Percentiles rank a stretch among this genome's conserved stretches.
Conservation (phyloP, 2,113 vertebrate species). For the Bambusicola thoracicus region DNA sequence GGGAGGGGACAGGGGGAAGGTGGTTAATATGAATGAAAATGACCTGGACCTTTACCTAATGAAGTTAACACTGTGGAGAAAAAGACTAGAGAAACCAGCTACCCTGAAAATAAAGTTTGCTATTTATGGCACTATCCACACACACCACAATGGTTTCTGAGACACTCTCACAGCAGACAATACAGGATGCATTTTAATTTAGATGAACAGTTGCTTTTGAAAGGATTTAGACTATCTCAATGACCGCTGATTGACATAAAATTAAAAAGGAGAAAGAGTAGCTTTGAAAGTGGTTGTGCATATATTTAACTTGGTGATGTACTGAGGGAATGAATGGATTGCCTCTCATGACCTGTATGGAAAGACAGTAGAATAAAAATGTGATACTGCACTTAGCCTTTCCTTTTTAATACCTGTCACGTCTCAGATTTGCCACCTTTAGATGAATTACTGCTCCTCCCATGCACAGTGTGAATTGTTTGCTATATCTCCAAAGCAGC, state of each 20-base stretch:
- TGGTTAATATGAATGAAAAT: background rate
- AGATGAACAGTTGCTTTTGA: background rate
- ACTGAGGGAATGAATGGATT: background rate
- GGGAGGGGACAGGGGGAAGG: background rate
- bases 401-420: constrained; percentile 47
- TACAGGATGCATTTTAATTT: background rate
- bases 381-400: constrained; percentile 23
- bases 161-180: background rate
- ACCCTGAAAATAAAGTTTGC: background rate
- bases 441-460: constrained; percentile 53
- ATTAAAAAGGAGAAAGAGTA: constrained; percentile 20
- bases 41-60: background rate
- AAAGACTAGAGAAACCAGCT: background rate
- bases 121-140: background rate
- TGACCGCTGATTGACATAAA: constrained; percentile 31
- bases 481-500: constrained; percentile 38
- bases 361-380: constrained; percentile 59
- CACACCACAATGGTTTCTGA: background rate
- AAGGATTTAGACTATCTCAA: background rate
- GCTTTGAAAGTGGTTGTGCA: constrained; percentile 33
- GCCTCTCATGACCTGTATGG: constrained; percentile 16
- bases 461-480: constrained; percentile 40
- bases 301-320: constrained; percentile 35
- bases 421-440: constrained; percentile 43
- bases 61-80: background rate